phyloP scores from a whole-genome alignment of 1,140 invertebrate genomes.

The Atta cephalotes region DNA sequence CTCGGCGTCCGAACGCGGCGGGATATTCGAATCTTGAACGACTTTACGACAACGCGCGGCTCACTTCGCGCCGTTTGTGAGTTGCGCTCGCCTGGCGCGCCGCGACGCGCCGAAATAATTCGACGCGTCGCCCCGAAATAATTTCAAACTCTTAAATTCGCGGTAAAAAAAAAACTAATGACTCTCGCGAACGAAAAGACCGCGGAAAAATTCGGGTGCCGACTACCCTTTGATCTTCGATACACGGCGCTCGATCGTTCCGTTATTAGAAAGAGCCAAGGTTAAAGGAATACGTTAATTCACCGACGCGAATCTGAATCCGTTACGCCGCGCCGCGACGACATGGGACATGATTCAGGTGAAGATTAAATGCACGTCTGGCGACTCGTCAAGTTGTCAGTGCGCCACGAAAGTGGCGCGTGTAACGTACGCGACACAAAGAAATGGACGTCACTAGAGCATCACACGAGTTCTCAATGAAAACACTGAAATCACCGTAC shows the following conservation, averaged over 20 bases:
- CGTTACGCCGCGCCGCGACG: background rate
- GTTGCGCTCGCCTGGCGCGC: background rate
- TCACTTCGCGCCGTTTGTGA: background rate
- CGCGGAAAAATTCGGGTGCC: background rate
- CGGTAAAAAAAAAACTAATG: background rate
- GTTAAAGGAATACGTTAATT: background rate
- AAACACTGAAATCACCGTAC: background rate
- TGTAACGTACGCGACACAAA: background rate
- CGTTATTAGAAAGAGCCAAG: background rate
- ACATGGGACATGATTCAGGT: background rate
- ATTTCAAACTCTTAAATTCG: background rate
- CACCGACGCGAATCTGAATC: background rate
- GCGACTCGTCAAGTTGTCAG: background rate
- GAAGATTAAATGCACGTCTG: background rate
- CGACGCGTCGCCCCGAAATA: background rate
- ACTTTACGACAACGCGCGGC: background rate
- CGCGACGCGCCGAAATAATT: constrained; percentile 1
- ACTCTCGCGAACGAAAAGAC: background rate
- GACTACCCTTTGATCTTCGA: background rate
- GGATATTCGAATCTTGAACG: constrained; percentile 5
- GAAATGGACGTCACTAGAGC: background rate
- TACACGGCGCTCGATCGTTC: background rate
- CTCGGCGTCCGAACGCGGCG: constrained; percentile 5
- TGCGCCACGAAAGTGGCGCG: background rate
- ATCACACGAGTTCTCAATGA: background rate